Percentiles rank a stretch among this genome's conserved stretches.
Evolutionary conservation across 2,888 invertebrate species (phyloP).

Genomic region (Pseudococcus longispinus): DNA sequence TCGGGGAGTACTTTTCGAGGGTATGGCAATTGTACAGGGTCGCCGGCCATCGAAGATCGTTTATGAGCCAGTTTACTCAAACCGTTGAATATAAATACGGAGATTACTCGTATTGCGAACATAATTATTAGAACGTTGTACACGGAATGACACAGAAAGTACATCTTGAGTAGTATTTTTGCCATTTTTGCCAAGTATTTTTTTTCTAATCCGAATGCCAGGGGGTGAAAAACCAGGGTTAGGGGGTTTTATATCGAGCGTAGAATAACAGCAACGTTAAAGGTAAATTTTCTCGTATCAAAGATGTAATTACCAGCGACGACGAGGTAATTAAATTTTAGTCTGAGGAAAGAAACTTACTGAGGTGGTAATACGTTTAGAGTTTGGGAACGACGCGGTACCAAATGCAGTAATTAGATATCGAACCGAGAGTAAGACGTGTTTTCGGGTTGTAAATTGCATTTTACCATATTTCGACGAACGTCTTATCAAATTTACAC

Average conservation of each 20-base stretch:
- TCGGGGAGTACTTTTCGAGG: not conserved
- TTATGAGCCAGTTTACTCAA: slow-evolving; percentile 47
- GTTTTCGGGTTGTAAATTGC: slow-evolving; percentile 19
- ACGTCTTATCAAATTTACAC: slow-evolving; percentile 19
- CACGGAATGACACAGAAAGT: not conserved
- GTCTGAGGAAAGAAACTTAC: not conserved
- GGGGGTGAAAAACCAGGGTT: not conserved
- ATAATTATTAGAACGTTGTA: not conserved
- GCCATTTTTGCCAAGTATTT: not conserved
- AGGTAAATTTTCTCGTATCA: not conserved
- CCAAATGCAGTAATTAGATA: not conserved
- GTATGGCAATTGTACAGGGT: slow-evolving; percentile 45
- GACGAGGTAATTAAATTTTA: slow-evolving; percentile 20
- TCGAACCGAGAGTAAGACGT: not conserved
- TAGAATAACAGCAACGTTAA: not conserved
- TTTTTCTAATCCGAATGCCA: not conserved
- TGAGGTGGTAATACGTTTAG: not conserved
- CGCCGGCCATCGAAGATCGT: not conserved
- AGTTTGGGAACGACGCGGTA: not conserved
- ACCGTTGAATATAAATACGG: slow-evolving; percentile 50
- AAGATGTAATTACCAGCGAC: slow-evolving; percentile 18
- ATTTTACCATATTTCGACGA: slow-evolving; percentile 7
- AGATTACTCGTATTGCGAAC: slow-evolving; percentile 35
- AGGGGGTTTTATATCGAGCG: not conserved
- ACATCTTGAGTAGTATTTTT: not conserved